phyloP scores from a whole-genome alignment of 2,113 vertebrate genomes.

The Lophochroa leadbeateri region DNA sequence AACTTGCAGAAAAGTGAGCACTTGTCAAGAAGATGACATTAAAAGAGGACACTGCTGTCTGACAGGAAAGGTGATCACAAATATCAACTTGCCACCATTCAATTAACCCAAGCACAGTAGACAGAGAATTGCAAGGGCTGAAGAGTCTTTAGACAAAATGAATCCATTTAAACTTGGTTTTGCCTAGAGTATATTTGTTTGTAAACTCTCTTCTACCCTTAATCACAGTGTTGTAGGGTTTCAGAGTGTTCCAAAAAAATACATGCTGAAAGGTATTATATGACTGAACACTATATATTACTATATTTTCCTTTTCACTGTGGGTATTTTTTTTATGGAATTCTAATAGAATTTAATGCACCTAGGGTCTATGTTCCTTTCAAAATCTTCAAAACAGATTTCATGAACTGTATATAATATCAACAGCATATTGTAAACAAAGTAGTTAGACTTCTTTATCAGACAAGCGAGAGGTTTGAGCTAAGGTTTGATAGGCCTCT shows the following conservation, averaged over 20 bases:
- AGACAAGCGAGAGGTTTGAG: background rate
- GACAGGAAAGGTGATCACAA: constrained; percentile 25
- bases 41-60: background rate
- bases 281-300: background rate
- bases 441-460: background rate
- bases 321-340: background rate
- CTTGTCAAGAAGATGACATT: background rate
- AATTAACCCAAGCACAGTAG: constrained; percentile 1
- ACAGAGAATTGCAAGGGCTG: background rate
- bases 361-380: background rate
- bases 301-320: background rate
- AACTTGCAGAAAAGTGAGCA: background rate
- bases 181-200: background rate
- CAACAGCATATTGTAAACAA: background rate
- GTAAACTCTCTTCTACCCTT: background rate
- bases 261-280: background rate
- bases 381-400: background rate
- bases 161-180: background rate
- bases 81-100: background rate
- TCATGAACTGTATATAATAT: background rate
- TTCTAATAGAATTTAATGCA: background rate
- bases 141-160: background rate
- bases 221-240: background rate
- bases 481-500: background rate
- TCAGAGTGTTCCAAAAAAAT: background rate